Base-by-base conservation (phyloP, 1,140 invertebrate genomes). In the Littorina saxatilis region DNA sequence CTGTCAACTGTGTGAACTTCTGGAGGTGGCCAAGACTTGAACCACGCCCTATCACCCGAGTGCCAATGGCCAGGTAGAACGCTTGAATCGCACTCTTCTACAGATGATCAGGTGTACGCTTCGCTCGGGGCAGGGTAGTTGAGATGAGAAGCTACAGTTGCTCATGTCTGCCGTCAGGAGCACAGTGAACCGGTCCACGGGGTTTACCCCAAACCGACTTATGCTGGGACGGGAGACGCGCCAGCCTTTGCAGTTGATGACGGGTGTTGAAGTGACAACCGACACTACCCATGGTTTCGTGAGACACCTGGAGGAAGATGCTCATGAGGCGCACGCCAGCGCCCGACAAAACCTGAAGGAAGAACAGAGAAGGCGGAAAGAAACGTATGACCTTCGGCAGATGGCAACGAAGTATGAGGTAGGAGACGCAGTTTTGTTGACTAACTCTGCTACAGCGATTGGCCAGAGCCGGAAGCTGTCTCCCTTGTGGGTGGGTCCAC, bases 41-140 rank as follows among this genome's bases (percentile, higher is more conserved):
- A 85, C 86, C 15, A 84, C 86, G 4, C 86, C 84, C 9, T 84
- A 84, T 39, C 76, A 74, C 5, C 82, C 84, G 2, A 32, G 58
- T 47, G 78, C 80, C 32, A 87, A 87, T 75, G 86, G 86, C 32
- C 86, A 84, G 35, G 79, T 84, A 9, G 83, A 86, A 47, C 43
- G 81, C 7, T 81, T 37, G 17, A 86, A 84, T 47, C 29, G 77
- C 9, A 78, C 76, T 0, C 20, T 86, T 0, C n/a, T 82, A 39
- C 23, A 80, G 17, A 76, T 76, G 47, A 73, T 84, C 1, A 17
- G 85, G 23, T 81, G 80, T 35, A 80, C 50, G 29, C 68, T 86
- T 0, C 52, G 78, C 7, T 72, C 80, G 17, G 40, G 61, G 35
- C 61, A 80, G 37, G 55, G 32, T 13, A 37, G 66, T 23, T 86